Conservation (phyloP, 2,888 invertebrate species). For the Athripsodes cinereus region DNA sequence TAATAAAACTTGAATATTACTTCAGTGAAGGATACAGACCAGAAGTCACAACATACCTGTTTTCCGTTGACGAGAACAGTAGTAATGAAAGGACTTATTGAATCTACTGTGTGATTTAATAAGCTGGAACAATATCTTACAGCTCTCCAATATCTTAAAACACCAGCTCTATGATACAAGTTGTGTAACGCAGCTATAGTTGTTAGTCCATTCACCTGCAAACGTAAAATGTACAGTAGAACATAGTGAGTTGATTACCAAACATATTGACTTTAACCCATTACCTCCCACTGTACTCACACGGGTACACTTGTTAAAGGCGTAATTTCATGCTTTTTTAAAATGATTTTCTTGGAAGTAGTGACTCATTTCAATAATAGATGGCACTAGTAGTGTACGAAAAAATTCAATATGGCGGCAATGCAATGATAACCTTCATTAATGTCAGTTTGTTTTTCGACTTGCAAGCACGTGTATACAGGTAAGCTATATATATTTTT, state of each 20-base stretch:
- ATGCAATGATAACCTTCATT: no score
- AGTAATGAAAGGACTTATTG: constrained; percentile 97
- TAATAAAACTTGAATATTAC: no score
- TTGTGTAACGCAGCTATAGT: constrained; percentile 65
- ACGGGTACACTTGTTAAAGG: neutral
- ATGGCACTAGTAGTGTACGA: no score
- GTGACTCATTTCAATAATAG: no score
- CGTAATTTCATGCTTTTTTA: neutral
- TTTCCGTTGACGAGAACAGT: constrained; percentile 96
- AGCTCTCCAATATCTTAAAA: constrained; percentile 82
- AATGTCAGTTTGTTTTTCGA: no score
- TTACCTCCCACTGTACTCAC: neutral
- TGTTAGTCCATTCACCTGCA: constrained; percentile 45
- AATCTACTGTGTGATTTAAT: constrained; percentile 91
- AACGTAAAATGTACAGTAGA: no score
- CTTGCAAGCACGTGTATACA: neutral
- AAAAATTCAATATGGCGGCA: no score
- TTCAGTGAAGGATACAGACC: no score
- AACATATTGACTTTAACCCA: no score
- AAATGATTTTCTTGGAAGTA: no score
- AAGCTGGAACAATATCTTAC: constrained; percentile 94
- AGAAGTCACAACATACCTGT: no score
- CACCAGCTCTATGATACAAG: constrained; percentile 79
- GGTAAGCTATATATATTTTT: neutral
- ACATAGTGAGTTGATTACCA: no score